Evolutionary conservation across 2,888 invertebrate species (phyloP), one percentile per base, ranked within the genome.

Genomic region (Nymphalis polychloros): DNA sequence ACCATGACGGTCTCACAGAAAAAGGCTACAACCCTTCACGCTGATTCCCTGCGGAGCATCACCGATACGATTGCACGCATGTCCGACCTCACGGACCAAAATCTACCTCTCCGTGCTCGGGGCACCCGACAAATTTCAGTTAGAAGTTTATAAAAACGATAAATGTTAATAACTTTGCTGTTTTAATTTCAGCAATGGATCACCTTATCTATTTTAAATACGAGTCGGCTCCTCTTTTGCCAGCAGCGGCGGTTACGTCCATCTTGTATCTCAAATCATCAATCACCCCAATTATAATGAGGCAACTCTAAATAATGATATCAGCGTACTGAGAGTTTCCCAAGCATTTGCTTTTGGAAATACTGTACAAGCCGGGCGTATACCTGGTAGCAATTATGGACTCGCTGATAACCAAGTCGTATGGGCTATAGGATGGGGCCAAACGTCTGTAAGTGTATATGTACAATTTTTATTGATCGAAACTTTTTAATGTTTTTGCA

Each of bases 401-500:
- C 10, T 63, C 6, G 49, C 63, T n/a, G 63, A 63, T 19, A 63
- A 63, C 17, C 59, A 63, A 52, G 2, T 1, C 16, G 67, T 67
- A 19, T 59, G 52, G 63, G 63, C 63, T 52, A 63, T 63, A n/a
- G 63, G 57, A 52, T 62, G 53, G 53, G 53, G 53, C 17, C 6
- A 16, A 4, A 53, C 27, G 17, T 53, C 53, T 27, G 53, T 53
- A 17, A 53, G 53, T 53, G 4, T 31, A 31, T 23, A 20, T 41
- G 10, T 8, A 41, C 10, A 35, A 2, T 27, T 27, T 27, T 31
- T 31, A 31, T 31, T 31, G 6, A 6, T 31, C 27, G 27, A 31
- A 31, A 31, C 27, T 41, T 3, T 13, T 1, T 41, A 41, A 41
- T 41, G 8, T 13, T 4, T 31, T 31, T 41, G 13, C 2, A 13